Evolutionary conservation across 2,797 vertebrate genomes (phyloP).

Genomic region (Peromyscus eremicus): DNA sequence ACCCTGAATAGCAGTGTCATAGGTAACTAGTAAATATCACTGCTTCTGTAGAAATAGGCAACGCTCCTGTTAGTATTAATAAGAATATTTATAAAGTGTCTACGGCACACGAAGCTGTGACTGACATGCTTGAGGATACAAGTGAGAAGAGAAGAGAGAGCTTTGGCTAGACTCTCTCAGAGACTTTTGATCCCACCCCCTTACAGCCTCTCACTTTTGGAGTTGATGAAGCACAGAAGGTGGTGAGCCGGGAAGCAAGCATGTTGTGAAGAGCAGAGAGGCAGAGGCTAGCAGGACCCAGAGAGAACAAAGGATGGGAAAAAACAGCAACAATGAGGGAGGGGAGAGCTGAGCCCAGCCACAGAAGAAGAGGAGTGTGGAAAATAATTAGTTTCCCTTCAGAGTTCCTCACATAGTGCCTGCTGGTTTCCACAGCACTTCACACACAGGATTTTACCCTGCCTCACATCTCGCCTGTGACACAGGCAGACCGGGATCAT

Average conservation of each 20-base stretch:
- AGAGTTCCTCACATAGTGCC: background rate
- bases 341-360: background rate
- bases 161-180: constrained; percentile 18
- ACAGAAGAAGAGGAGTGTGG: background rate
- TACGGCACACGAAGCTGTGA: background rate
- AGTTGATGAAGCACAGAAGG: constrained; percentile 10
- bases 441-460: fast-evolving
- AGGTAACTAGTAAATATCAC: constrained; percentile 68
- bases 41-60: background rate
- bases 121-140: background rate
- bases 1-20: constrained; percentile 40
- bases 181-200: background rate
- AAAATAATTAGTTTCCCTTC: constrained; percentile 64
- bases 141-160: background rate
- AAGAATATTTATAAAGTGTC: constrained; percentile 68
- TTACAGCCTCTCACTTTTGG: constrained; percentile 22
- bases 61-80: constrained; percentile 56
- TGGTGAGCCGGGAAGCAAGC: background rate
- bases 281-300: background rate
- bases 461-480: background rate
- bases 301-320: constrained; percentile 47
- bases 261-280: background rate
- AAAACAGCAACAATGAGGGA: background rate
- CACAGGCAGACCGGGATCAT: background rate
- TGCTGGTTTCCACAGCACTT: background rate